These are phyloP conservation scores for Drosophila yooni DNA, from an alignment of 2,888 invertebrate genomes.

Conservation along the genomic window DNA sequence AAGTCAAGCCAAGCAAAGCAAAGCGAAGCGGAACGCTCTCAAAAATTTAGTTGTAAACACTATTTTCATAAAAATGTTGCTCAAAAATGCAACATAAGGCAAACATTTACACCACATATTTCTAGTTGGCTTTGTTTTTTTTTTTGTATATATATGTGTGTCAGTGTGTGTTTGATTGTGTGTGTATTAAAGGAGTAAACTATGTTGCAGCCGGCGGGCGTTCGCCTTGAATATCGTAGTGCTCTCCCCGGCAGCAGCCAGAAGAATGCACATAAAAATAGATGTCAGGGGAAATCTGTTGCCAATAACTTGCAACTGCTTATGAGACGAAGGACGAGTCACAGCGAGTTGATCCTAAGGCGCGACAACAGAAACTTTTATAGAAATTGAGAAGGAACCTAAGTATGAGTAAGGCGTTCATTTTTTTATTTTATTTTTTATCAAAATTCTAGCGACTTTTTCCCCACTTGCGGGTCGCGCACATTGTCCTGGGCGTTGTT, in stretches of 20 bases:
- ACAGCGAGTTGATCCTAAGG: constrained; percentile 45
- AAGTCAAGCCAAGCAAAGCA: constrained; percentile 42
- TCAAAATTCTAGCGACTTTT: constrained; percentile 31
- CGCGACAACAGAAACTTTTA: constrained; percentile 49
- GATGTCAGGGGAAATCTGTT: constrained; percentile 72
- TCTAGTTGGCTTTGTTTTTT: constrained; percentile 7
- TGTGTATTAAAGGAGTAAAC: constrained; percentile 41
- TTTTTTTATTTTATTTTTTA: not conserved
- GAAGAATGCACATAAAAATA: constrained; percentile 27
- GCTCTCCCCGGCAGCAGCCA: constrained; percentile 4
- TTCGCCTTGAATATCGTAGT: constrained; percentile 55
- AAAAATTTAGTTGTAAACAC: constrained; percentile 63
- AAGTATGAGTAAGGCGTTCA: not conserved
- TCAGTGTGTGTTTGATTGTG: constrained; percentile 10
- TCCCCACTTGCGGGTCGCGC: constrained; percentile 6
- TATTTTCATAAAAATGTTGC: constrained; percentile 73
- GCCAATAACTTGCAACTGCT: constrained; percentile 79
- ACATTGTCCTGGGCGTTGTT: constrained; percentile 43
- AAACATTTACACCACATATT: constrained; percentile 71
- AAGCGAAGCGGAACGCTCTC: constrained; percentile 37
- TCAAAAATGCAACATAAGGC: constrained; percentile 72
- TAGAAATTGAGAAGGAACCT: not conserved
- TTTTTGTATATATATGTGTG: not conserved
- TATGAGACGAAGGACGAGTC: constrained; percentile 61
- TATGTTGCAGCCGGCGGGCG: constrained; percentile 53